A percentile compares a stretch with the other conserved stretches of the same genome.
phyloP scores from a whole-genome alignment of 2,888 invertebrate genomes.

The Trypoxylon attenuatum region DNA sequence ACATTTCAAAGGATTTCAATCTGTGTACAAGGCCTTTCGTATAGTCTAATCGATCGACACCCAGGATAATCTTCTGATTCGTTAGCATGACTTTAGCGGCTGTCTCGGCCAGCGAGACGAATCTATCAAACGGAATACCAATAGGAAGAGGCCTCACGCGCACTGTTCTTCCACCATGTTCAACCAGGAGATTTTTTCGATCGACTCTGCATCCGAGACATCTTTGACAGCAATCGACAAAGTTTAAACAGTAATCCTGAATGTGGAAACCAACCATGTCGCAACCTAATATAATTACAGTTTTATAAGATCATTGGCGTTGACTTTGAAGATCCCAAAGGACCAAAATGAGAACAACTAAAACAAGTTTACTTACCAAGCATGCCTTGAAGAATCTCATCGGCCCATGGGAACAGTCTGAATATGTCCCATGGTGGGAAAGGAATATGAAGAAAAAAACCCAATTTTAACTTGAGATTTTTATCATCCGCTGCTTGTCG shows the following conservation, averaged over 20 bases:
- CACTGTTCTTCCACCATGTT: conserved; percentile 90
- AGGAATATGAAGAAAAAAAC: conserved; percentile 96
- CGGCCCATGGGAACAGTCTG: conserved; percentile 93
- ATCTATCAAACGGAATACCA: conserved; percentile 91
- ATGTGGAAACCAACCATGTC: conserved; percentile 96
- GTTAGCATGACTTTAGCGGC: conserved; percentile 80
- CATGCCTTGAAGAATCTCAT: conserved; percentile 94
- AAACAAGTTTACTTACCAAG: conserved; percentile 77
- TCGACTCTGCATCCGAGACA: conserved; percentile 92
- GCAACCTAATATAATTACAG: conserved; percentile 78
- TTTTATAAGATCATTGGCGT: conserved; percentile 9
- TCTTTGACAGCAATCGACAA: conserved; percentile 93
- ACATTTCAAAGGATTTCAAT: conserved; percentile 87
- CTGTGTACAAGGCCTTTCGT: conserved; percentile 92
- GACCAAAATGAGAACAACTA: not conserved
- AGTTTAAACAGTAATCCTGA: conserved; percentile 92
- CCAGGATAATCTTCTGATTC: conserved; percentile 87
- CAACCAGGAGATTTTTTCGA: conserved; percentile 89
- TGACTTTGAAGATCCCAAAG: too few relatives aligned
- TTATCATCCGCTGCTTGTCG: conserved; percentile 89
- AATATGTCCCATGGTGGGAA: conserved; percentile 97
- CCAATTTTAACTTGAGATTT: conserved; percentile 85
- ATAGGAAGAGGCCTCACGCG: conserved; percentile 90
- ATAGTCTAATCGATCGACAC: conserved; percentile 92
- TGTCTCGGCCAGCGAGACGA: conserved; percentile 86